Conservation (phyloP, 2,888 invertebrate genomes). For the Villa cingulata region DNA sequence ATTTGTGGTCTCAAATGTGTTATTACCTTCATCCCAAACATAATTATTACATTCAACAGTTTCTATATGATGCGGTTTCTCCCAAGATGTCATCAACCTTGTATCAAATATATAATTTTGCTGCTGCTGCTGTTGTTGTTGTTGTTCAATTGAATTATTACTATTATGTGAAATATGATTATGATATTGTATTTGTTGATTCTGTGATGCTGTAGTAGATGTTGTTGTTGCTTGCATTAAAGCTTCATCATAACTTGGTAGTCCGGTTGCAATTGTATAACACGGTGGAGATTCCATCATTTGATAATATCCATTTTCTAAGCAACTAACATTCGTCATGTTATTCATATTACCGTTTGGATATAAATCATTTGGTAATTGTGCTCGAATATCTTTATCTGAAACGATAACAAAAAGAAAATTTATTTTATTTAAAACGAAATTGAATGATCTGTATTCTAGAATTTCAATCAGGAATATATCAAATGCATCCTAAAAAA, state of each 20-base stretch:
- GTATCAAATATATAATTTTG: background rate
- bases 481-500: too few species aligned
- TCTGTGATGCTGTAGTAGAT: background rate
- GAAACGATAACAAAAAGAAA: slow-evolving; percentile 12
- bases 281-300: slow-evolving; percentile 44
- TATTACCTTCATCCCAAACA: background rate
- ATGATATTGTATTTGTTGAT: background rate
- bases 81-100: background rate
- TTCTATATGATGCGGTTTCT: background rate
- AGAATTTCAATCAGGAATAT: too few species aligned
- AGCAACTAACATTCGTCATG: background rate
- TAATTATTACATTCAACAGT: background rate
- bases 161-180: background rate
- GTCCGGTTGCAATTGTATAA: slow-evolving; percentile 48
- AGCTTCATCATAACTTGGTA: slow-evolving; percentile 50
- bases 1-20: background rate
- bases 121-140: background rate
- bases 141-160: background rate
- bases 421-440: too few species aligned
- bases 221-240: slow-evolving; percentile 35
- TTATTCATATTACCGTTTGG: slow-evolving; percentile 1
- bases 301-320: slow-evolving; percentile 30
- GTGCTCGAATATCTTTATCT: slow-evolving; percentile 35
- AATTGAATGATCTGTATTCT: too few species aligned
- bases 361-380: slow-evolving; percentile 19